Evolutionary conservation across 2,888 invertebrate genomes (phyloP), one percentile per base, ranked within the genome.

Genomic region (Linnaemya tessellans): DNA sequence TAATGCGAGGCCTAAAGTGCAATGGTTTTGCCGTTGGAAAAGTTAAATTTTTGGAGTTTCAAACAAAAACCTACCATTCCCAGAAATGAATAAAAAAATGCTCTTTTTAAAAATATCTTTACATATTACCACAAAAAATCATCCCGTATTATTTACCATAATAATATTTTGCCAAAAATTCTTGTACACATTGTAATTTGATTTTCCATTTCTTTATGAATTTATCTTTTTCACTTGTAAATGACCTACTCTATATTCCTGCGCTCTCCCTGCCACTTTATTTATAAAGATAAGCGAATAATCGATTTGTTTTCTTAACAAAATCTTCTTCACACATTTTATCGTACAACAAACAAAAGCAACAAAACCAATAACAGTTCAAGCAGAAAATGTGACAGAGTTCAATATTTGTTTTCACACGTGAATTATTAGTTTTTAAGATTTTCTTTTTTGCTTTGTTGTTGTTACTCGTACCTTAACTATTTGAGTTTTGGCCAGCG

Each of bases 361-460:
- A 25, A 2, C 74, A 64, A 43, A 38, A 35, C 15, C 64, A 54
- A 54, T 20, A 75, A 65, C 56, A 22, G 11, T 41, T 62, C 41
- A 75, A 54, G 54, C 46, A 64, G 62, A 54, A 75, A 80, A 84
- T 84, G 74, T 75, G 75, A 80, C 80, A 84, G 65, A 84, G 51
- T 60, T 65, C 35, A 43, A 22, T 80, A 70, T 84, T 84, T 84
- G 58, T 84, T 84, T 80, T 80, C 74, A 80, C 84, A 75, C 73
- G 75, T 84, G 75, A 75, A 84, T 71, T 84, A 79, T 84, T 64
- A 73, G 22, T 80, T 70, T n/a, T 51, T 22, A 46, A 64, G 4
- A 51, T 13, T 35, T 43, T 25, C 5, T 20, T 56, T 8, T 54
- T 56, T 22, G 7, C 10, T 10, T 20, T 20, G 25, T 43, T 20